These are phyloP conservation scores for Andrena haemorrhoa DNA, from an alignment of 2,888 invertebrate genomes.

Conservation along the genomic window DNA sequence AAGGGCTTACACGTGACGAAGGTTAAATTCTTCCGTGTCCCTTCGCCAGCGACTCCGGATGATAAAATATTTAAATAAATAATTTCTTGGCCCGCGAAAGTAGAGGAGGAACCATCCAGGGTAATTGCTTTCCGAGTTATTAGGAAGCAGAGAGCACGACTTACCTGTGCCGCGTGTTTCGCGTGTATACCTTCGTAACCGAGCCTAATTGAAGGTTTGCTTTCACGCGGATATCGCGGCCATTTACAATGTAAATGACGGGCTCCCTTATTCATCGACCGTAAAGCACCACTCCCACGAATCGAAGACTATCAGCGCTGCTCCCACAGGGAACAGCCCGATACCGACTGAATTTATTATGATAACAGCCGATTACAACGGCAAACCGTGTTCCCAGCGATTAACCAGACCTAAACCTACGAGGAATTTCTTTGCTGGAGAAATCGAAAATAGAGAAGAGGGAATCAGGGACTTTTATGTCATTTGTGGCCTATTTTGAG, in stretches of 20 bases:
- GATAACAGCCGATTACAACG: conserved; percentile 20
- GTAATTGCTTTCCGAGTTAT: conserved; percentile 47
- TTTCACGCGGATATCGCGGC: conserved; percentile 70
- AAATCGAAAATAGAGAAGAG: too few species aligned
- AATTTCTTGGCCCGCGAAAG: conserved; percentile 16
- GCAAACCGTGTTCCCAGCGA: not conserved
- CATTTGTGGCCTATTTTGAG: too few species aligned
- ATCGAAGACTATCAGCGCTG: conserved; percentile 49
- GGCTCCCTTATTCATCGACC: conserved; percentile 70
- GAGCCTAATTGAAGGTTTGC: conserved; percentile 77
- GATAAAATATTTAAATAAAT: conserved; percentile 34
- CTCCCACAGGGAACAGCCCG: conserved; percentile 24
- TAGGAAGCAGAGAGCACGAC: conserved; percentile 15
- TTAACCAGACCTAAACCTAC: not conserved
- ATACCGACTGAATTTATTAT: conserved; percentile 37
- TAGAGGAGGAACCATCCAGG: conserved; percentile 3
- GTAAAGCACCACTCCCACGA: conserved; percentile 47
- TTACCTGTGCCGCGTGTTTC: conserved; percentile 41
- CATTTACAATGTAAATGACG: conserved; percentile 76
- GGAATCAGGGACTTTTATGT: too few species aligned
- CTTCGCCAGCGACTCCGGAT: not conserved
- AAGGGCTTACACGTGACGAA: not conserved
- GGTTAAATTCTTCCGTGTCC: conserved; percentile 5
- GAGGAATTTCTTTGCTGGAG: too few species aligned
- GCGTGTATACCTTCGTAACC: conserved; percentile 70